Percentiles rank a stretch among this genome's conserved stretches.
Conservation (phyloP, 2,888 invertebrate species). For the Cistogaster globosa region DNA sequence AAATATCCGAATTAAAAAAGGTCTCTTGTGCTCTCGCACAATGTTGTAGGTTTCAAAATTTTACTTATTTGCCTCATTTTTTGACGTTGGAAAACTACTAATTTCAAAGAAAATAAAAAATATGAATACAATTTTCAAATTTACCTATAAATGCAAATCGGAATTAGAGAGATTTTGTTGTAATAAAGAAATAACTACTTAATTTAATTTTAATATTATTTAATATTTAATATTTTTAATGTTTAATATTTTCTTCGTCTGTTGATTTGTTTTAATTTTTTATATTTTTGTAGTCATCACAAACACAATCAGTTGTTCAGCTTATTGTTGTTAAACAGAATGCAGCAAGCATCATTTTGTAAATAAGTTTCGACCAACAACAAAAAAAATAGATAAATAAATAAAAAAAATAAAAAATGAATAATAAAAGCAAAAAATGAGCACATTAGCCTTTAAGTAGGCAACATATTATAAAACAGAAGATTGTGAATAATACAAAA, state of each 20-base stretch:
- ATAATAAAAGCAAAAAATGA: constrained; percentile 52
- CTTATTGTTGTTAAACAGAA: constrained; percentile 42
- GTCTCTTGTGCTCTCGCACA: too few species aligned
- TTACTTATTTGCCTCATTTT: too few species aligned
- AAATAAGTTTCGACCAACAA: constrained; percentile 11
- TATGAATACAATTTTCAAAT: too few species aligned
- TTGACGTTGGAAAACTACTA: too few species aligned
- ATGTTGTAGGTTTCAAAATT: too few species aligned
- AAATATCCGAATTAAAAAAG: too few species aligned
- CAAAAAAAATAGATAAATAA: too few species aligned
- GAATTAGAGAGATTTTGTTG: too few species aligned
- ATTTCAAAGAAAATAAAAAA: too few species aligned
- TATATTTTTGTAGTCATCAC: not conserved
- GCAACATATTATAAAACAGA: constrained; percentile 51
- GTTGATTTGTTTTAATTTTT: not conserved
- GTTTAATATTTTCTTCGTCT: not conserved
- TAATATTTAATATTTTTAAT: constrained; percentile 16
- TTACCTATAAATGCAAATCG: too few species aligned
- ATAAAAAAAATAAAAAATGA: not conserved
- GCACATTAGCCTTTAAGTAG: constrained; percentile 71
- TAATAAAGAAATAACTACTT: too few species aligned
- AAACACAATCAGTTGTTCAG: constrained; percentile 46
- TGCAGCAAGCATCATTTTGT: constrained; percentile 47
- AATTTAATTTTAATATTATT: too few species aligned
- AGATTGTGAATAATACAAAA: constrained; percentile 11